Base-by-base conservation (phyloP, 2,797 vertebrate genomes). In the Discoglossus pictus region DNA sequence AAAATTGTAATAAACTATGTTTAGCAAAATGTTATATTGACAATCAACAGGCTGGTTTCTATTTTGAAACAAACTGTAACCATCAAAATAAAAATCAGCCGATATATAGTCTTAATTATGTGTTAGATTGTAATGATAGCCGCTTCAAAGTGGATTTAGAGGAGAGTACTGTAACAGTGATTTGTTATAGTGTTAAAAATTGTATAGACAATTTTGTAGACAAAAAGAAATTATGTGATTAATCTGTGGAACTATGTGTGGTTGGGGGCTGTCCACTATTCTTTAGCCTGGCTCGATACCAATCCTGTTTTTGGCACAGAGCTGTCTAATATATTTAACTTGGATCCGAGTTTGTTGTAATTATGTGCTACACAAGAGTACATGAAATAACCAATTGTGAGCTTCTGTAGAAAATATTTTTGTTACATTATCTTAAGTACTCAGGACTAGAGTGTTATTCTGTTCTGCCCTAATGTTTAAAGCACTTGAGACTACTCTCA, bases 341-440 rank as follows among this genome's bases (percentile, higher is more conserved):
- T 70, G 67, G 67, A 70, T 23, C 12, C 6, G 10, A 13, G 13
- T 42, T 12, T 56, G 67, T 48, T 55, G 67, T 54, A 62, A 56
- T 70, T 55, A 61, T 68, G 54, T 47, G 40, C 58, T 54, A 39
- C 58, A 61, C 1, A 69, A 62, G 60, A 55, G 52, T 63, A 31
- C 42, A 35, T 61, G 20, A 70, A 70, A 70, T 63, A 47, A 62
- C 60, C 67, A 63, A 63, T 70, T 63, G 59, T 70, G 43, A 63
- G 59, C 59, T 56, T 35, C 59, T 63, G 60, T 56, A 40, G 24
- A 55, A 50, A 63, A 70, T 70, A 56, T 70, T 70, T 70, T 20
- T 58, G 11, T 58, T 62, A 23, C 67, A 63, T 70, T 70, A 70
- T 70, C 67, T 70, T 13, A 16, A 56, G 44, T 35, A 34, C 20